Conservation (phyloP, 1,140 invertebrate species). For the Drosophila littoralis region DNA sequence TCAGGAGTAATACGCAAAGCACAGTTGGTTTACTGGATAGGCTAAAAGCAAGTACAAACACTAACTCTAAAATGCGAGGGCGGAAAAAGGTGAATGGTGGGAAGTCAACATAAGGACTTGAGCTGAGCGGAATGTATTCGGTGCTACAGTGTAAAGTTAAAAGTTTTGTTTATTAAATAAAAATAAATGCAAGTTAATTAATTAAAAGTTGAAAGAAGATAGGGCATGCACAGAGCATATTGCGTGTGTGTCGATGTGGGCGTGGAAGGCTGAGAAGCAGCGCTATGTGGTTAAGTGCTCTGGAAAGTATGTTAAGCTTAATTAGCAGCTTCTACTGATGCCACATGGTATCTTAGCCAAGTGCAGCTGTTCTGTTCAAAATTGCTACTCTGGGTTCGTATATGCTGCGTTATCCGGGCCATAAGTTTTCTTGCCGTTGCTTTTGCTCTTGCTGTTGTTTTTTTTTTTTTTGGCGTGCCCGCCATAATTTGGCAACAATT, state of each 20-base stretch:
- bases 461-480: conserved; percentile 28
- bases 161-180: conserved; percentile 80
- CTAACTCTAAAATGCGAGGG: background rate
- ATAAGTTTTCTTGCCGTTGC: conserved; percentile 10
- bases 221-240: conserved; percentile 58
- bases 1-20: conserved; percentile 7
- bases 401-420: conserved; percentile 16
- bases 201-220: conserved; percentile 76
- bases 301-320: conserved; percentile 61
- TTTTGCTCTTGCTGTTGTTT: conserved; percentile 10
- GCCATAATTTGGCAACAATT: conserved; percentile 59
- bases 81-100: background rate
- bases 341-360: conserved; percentile 39
- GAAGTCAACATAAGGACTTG: conserved; percentile 8
- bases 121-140: background rate
- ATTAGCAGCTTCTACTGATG: conserved; percentile 45
- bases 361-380: conserved; percentile 36
- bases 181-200: conserved; percentile 80
- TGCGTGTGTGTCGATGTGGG: conserved; percentile 4
- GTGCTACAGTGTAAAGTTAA: conserved; percentile 37
- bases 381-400: background rate
- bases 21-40: background rate
- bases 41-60: background rate
- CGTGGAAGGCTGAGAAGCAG: conserved; percentile 1
- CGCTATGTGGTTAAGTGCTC: conserved; percentile 10